Evolutionary conservation across 30 jellyfish, hydroid and myxozoan species (phyloP), one percentile per base, ranked within the genome.

Genomic region (Cassiopea andromeda): DNA sequence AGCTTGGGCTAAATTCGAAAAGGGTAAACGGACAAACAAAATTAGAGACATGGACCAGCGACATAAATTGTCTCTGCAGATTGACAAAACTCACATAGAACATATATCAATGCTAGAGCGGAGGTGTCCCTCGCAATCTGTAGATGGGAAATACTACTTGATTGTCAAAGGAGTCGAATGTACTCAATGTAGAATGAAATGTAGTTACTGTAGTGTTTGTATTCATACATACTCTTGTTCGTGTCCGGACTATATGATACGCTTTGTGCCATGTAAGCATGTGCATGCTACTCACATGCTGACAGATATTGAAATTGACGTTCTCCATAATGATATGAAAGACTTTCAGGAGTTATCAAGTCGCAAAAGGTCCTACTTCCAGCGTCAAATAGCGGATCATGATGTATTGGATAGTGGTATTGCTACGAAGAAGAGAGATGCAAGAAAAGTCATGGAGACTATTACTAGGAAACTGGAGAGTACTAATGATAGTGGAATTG

Each of bases 1-100:
- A 48, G 95, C 90, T 2, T 77, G 90, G 90, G 90, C 49, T 48
- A 88, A 88, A 60, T 71, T 18, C 76, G 91, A 77, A 69, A 88
- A 69, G 46, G 95, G 90, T 46, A 88, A 88, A 46, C 60, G 90
- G 14, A 77, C 86, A 44, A 78, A 70, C 80, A 88, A 88, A 70
- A 48, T 88, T 12, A 66, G 54, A 50, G 90, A 88, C 16, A 88
- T 88, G 16, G 80, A 78, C 87, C 66, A 88, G 44, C 90, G 95
- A 16, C 95, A 88, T 59, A 88, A 78, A 73, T 27, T 12, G 17
- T 60, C 94, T 45, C 43, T 86, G 44, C 73, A 78, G 54, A 4
- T 2, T 8, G 43, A 61, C 19, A 7, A 4, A 61, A 61, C 3
- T 61, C 7, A 27, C 10, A 27, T 14, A 6, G 19, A 13, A 13